Evolutionary conservation across 2,113 vertebrate genomes (phyloP), one percentile per base, ranked within the genome.

Genomic region (Diglossa brunneiventris): DNA sequence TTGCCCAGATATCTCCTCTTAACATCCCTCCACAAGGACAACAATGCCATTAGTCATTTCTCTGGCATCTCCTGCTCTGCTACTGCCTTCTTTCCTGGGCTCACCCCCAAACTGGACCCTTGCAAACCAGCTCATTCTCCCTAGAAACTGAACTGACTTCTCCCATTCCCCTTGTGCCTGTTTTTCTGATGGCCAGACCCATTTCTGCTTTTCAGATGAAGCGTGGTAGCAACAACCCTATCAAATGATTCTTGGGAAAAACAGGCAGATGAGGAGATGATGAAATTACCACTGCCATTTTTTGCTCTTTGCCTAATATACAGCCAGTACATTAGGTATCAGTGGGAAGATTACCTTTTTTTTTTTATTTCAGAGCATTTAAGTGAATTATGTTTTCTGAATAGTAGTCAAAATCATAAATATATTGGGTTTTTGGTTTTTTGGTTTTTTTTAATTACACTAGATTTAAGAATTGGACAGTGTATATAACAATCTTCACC

Each of bases 11-110:
- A 86, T 89, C 72, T 94, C 59, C 55, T 78, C 78, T 84, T 91
- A 82, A 85, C 42, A 82, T 59, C 85, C 85, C 82, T 90, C 66
- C 69, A 67, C 42, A 59, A 91, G 35, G 85, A 63, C 78, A 89
- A 63, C 73, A 92, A 69, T 59, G 76, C 12, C 42, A 53, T 94
- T 92, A 95, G 64, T 95, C 33, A 89, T 87, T 95, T 94, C 64
- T 76, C 80, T 69, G 83, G 76, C 76, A 91, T 86, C 83, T 76
- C 59, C 41, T 69, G 50, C 79, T 82, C 62, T 79, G 56, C 42
- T 91, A 17, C n/a, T 50, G 67, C 72, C 46, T 77, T 53, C 50
- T 86, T 90, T 86, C 31, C 76, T 41, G 46, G 50, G 42, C 50
- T 94, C 64, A 87, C 83, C 87, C 76, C 55, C 76, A 74, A 77